Conservation (phyloP, 2,113 vertebrate genomes). For the Menidia beryllina region DNA sequence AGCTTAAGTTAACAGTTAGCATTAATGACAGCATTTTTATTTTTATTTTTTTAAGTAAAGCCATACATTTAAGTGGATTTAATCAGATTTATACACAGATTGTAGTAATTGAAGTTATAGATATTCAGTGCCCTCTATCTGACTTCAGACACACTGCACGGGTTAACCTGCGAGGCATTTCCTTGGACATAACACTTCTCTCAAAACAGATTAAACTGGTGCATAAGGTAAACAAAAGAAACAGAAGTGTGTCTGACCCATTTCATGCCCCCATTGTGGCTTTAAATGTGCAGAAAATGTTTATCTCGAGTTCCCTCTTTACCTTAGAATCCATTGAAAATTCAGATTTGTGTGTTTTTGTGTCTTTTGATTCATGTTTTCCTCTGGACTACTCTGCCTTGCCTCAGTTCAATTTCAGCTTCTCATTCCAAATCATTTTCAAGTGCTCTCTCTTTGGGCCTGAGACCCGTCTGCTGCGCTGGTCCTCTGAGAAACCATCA, state of each 20-base stretch:
- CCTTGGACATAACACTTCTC: background rate
- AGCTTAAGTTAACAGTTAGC: background rate
- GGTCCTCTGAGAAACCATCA: no score
- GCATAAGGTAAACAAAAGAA: background rate
- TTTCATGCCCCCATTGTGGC: no score
- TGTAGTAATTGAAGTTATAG: background rate
- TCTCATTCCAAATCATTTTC: background rate
- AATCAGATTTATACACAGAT: background rate
- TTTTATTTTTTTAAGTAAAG: background rate
- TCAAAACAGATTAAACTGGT: background rate
- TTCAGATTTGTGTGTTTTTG: no score
- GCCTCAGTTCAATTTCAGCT: background rate
- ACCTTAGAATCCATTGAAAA: no score
- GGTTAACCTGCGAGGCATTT: background rate
- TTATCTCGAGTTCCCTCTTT: no score
- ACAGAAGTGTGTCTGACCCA: no score
- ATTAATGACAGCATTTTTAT: background rate
- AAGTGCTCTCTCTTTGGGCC: background rate
- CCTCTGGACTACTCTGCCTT: background rate
- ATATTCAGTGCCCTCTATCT: background rate
- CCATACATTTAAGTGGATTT: background rate
- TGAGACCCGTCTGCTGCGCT: background rate
- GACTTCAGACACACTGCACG: background rate
- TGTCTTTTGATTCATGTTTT: background rate
- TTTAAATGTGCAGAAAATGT: no score